A percentile compares a stretch with the other conserved stretches of the same genome.
phyloP scores from a whole-genome alignment of 1,140 invertebrate genomes.

The Akabosia matsudoensis region DNA sequence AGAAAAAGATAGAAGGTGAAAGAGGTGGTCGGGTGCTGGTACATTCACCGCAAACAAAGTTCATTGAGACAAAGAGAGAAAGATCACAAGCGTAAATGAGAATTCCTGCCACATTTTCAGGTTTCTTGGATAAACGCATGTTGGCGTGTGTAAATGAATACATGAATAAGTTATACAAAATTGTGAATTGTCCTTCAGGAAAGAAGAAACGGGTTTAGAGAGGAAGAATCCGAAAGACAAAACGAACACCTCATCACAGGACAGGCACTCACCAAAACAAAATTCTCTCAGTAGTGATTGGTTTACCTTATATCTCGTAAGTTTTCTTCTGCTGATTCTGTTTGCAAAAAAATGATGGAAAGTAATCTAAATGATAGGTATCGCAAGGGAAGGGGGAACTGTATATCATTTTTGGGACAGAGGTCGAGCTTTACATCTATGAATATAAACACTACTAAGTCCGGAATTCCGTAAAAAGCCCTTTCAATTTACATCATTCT shows the following conservation, averaged over 20 bases:
- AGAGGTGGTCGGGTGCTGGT: background rate
- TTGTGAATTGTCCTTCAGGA: too few relatives aligned
- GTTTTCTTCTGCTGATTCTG: background rate
- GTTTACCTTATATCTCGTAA: background rate
- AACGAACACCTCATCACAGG: background rate
- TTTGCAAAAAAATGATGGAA: too few relatives aligned
- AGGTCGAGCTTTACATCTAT: too few relatives aligned
- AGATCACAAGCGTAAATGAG: background rate
- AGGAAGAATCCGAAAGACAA: background rate
- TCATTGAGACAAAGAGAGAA: background rate
- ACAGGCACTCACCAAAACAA: too few relatives aligned
- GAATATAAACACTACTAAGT: too few relatives aligned
- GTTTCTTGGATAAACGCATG: background rate
- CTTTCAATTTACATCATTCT: too few relatives aligned
- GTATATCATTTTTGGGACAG: too few relatives aligned
- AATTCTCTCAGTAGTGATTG: too few relatives aligned
- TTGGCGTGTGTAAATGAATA: background rate
- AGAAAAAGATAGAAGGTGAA: background rate
- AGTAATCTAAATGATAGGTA: too few relatives aligned
- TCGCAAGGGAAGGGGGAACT: too few relatives aligned
- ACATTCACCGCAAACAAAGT: background rate
- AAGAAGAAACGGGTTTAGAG: too few relatives aligned
- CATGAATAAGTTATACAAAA: background rate
- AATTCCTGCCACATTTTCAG: background rate
- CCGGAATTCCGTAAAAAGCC: too few relatives aligned